These are phyloP conservation scores for Papio anubis DNA, from an alignment of 2,113 vertebrate species.

Conservation along the genomic window DNA sequence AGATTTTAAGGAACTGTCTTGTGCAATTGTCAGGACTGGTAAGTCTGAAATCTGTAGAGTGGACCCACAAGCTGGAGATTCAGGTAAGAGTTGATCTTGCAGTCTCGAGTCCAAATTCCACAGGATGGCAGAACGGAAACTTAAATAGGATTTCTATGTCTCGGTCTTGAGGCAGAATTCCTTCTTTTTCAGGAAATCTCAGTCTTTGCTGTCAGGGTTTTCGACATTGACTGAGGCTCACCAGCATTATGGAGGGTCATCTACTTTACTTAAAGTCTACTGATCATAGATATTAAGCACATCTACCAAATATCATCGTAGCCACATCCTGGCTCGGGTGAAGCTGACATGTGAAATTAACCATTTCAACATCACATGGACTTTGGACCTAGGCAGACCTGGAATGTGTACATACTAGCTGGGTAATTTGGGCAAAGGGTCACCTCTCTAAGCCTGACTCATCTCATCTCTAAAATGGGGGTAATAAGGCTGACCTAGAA, in stretches of 20 bases:
- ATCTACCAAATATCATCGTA: not conserved
- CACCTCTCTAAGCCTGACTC: not conserved
- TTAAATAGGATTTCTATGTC: not conserved
- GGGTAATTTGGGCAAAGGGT: not conserved
- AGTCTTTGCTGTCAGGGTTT: not conserved
- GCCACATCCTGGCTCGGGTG: not conserved
- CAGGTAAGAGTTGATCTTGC: not conserved
- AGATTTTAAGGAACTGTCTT: not conserved
- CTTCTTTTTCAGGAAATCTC: not conserved
- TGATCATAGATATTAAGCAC: not conserved
- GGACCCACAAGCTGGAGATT: not conserved
- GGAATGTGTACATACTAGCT: fast-evolving
- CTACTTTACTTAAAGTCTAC: not conserved
- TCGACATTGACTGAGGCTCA: not conserved
- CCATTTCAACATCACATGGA: too few relatives aligned
- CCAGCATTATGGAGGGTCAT: not conserved
- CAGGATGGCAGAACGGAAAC: not conserved
- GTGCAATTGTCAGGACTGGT: not conserved
- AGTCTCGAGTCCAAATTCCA: not conserved
- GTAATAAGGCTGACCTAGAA: not conserved
- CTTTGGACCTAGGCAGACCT: not conserved
- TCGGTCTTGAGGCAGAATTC: not conserved
- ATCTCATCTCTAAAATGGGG: not conserved
- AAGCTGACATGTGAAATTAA: too few relatives aligned
- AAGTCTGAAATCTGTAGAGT: not conserved